Base-by-base conservation (phyloP, 1,140 invertebrate species). In the Formica exsecta region DNA sequence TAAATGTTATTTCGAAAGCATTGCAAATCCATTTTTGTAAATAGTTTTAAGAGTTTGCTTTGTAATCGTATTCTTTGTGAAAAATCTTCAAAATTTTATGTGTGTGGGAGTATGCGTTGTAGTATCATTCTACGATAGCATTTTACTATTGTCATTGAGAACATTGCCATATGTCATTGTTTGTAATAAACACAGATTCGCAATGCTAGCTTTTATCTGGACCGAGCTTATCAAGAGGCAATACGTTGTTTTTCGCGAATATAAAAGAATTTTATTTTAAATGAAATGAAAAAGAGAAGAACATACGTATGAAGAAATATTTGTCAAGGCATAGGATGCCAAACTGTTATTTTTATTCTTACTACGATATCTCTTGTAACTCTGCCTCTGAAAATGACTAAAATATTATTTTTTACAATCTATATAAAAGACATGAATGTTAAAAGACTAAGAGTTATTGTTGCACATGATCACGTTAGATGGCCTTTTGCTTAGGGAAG, bases 341-440 rank as follows among this genome's bases (percentile, higher is more conserved):
- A 51, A 48, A 57, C 92, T 92, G 90, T 93, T 91, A 89, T 90
- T 94, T 92, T 91, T 92, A 90, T 91, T 93, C 90, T 93, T 91
- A 91, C 87, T 91, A 88, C 91, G 38, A 88, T 87, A 86, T 79
- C 85, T 90, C 90, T 90, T 90, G 87, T 92, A 93, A 92, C 79
- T 90, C 87, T 61, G 76, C 73, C 89, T 51, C 48, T 51, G 48
- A 75, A 86, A 89, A 74, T 91, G 83, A 93, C 89, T 90, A 92
- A 86, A 89, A 83, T 88, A 92, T 94, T 93, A 94, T 94, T 95
- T 95, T 95, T 92, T 94, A 93, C 89, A 91, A 89, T 90, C 86
- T 85, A 83, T 89, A 89, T 92, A 85, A 87, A 86, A 91, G 88
- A 64, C 51, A 73, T 85, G 79, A 86, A 86, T 89, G 84, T 87